Conservation (phyloP, 2,797 vertebrate genomes). For the Mastacembelus armatus region DNA sequence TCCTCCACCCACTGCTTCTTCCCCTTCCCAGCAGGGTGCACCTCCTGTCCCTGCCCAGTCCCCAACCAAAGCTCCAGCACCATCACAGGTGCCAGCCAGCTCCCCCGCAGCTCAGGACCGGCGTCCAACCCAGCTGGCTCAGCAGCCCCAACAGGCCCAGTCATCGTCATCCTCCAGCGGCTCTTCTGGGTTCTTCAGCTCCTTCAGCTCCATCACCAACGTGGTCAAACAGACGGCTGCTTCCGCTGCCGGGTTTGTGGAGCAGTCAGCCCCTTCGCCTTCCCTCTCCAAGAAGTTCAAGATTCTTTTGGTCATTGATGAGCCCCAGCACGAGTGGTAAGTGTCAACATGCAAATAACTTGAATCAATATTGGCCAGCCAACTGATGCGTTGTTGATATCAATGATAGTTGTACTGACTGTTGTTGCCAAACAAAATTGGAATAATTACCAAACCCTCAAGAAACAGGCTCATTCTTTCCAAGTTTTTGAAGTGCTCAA, state of each 20-base stretch:
- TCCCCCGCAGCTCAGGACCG: constrained; percentile 84
- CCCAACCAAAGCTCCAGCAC: constrained; percentile 84
- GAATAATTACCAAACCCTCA: constrained; percentile 5
- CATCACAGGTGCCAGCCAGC: constrained; percentile 67
- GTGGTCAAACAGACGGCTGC: constrained; percentile 97
- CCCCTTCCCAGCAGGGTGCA: constrained; percentile 71
- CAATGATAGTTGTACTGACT: neutral
- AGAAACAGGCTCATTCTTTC: constrained; percentile 4
- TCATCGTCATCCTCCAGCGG: constrained; percentile 81
- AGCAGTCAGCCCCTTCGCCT: constrained; percentile 83
- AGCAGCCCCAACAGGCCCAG: constrained; percentile 71
- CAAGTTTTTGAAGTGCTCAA: constrained; percentile 15
- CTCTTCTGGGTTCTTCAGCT: constrained; percentile 95
- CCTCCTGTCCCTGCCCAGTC: constrained; percentile 81
- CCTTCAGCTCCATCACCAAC: constrained; percentile 97
- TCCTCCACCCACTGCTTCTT: constrained; percentile 82
- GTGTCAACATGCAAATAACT: constrained; percentile 54
- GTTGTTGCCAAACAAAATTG: neutral
- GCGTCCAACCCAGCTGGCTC: constrained; percentile 56
- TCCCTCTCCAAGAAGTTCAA: constrained; percentile 91
- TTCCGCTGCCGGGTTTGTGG: constrained; percentile 91
- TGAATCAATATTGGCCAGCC: constrained; percentile 21
- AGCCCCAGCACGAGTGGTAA: constrained; percentile 95
- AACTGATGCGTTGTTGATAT: constrained; percentile 25
- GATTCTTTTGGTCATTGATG: constrained; percentile 94